Evolutionary conservation across 2,797 vertebrate genomes (phyloP).

Genomic region (Thripadectes ignobilis): DNA sequence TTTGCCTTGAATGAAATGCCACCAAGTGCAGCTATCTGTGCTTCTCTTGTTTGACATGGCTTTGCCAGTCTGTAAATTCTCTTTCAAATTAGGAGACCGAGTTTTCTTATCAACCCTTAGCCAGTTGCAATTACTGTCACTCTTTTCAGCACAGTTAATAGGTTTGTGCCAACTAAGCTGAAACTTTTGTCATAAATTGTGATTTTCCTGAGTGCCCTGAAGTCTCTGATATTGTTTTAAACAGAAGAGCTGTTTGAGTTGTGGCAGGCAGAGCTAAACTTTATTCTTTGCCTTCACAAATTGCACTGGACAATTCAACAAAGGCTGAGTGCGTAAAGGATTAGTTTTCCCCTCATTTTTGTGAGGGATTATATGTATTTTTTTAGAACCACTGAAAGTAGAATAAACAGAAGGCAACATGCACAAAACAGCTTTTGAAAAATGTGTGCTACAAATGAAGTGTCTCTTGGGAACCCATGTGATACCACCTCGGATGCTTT

Average conservation of each 20-base stretch:
- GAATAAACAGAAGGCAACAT: not conserved
- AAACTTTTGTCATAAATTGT: slow-evolving; percentile 33
- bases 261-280: not conserved
- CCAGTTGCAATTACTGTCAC: slow-evolving; percentile 34
- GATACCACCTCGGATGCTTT: not conserved
- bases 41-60: not conserved
- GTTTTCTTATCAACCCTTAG: slow-evolving; percentile 41
- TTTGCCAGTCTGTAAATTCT: slow-evolving; percentile 13
- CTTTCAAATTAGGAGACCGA: slow-evolving; percentile 15
- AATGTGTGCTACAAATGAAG: not conserved
- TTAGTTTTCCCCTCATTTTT: not conserved
- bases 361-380: not conserved
- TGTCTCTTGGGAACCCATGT: not conserved
- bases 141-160: slow-evolving; percentile 41
- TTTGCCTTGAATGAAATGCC: not conserved
- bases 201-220: slow-evolving; percentile 28
- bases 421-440: not conserved
- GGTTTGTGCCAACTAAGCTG: slow-evolving; percentile 2
- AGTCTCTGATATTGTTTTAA: slow-evolving; percentile 16
- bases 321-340: not conserved
- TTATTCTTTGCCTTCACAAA: slow-evolving; percentile 8
- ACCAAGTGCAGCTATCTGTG: not conserved
- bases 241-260: not conserved
- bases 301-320: not conserved
- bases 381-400: not conserved